Evolutionary conservation across 2,797 vertebrate genomes (phyloP).

Genomic region (Notoglanidium macrostoma): DNA sequence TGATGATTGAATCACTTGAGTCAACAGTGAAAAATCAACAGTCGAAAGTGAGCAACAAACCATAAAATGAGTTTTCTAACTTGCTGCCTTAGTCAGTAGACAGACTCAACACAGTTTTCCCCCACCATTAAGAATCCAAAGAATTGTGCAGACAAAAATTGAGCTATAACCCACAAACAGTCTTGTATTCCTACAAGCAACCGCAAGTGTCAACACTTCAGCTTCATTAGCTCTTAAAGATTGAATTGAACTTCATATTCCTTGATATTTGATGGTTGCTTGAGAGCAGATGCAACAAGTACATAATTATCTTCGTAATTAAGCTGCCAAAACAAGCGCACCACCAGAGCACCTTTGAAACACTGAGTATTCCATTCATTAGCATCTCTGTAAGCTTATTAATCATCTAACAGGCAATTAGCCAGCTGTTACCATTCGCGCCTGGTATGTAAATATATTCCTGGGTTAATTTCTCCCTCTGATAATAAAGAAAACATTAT

Average conservation of each 20-base stretch:
- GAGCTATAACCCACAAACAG: slow-evolving; percentile 35
- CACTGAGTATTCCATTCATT: slow-evolving; percentile 92
- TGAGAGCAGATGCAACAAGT: slow-evolving; percentile 95
- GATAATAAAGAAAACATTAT: slow-evolving; percentile 94
- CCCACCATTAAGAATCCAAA: neutral
- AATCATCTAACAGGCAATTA: slow-evolving; percentile 99
- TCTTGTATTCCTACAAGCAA: slow-evolving; percentile 57
- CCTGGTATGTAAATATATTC: slow-evolving; percentile 92
- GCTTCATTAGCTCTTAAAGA: slow-evolving; percentile 76
- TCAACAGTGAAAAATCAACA: slow-evolving; percentile 21
- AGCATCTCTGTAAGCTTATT: slow-evolving; percentile 99
- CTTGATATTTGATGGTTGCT: slow-evolving; percentile 95
- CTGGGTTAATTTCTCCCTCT: slow-evolving; percentile 91
- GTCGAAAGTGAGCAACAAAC: neutral
- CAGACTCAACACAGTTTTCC: neutral
- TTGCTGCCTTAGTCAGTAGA: slow-evolving; percentile 5
- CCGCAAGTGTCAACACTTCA: slow-evolving; percentile 69
- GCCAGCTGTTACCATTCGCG: slow-evolving; percentile 91
- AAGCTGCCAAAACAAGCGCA: slow-evolving; percentile 91
- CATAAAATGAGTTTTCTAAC: slow-evolving; percentile 8
- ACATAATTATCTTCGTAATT: slow-evolving; percentile 97
- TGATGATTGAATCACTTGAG: neutral
- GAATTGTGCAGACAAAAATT: slow-evolving; percentile 8
- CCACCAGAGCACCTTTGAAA: slow-evolving; percentile 97
- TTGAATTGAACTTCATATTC: slow-evolving; percentile 88